A percentile compares a stretch with the other conserved stretches of the same genome.
Evolutionary conservation across 2,888 invertebrate species (phyloP).

Genomic region (Netelia fuscicornis): DNA sequence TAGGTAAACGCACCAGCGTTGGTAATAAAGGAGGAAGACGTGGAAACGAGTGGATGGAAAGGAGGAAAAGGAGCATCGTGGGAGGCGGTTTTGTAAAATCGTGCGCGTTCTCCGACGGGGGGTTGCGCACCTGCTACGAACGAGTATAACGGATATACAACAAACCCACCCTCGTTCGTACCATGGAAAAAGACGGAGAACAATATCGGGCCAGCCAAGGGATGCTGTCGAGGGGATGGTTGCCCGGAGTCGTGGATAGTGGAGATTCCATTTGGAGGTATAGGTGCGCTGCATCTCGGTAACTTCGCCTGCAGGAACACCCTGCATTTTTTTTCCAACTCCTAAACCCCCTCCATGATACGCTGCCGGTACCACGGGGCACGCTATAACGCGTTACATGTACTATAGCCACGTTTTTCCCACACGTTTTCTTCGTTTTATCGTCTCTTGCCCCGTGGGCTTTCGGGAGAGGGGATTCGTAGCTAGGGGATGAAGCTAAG

Average conservation of each 20-base stretch:
- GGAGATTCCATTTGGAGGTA: constrained; percentile 66
- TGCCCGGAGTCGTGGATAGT: constrained; percentile 44
- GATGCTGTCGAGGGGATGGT: constrained; percentile 15
- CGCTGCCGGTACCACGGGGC: constrained; percentile 28
- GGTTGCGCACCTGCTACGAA: constrained; percentile 55
- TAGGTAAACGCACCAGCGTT: constrained; percentile 56
- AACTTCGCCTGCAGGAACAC: constrained; percentile 59
- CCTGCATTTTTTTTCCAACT: constrained; percentile 50
- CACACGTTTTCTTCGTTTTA: constrained; percentile 53
- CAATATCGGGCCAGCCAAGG: constrained; percentile 46
- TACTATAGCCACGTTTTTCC: constrained; percentile 44
- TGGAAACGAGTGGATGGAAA: constrained; percentile 52
- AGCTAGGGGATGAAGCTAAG: constrained; percentile 4
- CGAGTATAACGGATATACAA: constrained; percentile 40
- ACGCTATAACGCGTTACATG: background rate
- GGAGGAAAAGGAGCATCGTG: constrained; percentile 61
- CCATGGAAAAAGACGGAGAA: constrained; percentile 26
- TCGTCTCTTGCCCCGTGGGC: background rate
- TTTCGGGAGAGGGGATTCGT: background rate
- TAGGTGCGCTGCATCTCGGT: constrained; percentile 72
- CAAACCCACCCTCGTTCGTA: constrained; percentile 6
- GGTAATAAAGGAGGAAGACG: constrained; percentile 40
- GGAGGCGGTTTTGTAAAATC: constrained; percentile 62
- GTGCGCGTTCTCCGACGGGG: constrained; percentile 59
- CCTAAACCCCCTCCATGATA: constrained; percentile 3